phyloP scores from a whole-genome alignment of 1,140 invertebrate genomes.

The Bombus waltoni region DNA sequence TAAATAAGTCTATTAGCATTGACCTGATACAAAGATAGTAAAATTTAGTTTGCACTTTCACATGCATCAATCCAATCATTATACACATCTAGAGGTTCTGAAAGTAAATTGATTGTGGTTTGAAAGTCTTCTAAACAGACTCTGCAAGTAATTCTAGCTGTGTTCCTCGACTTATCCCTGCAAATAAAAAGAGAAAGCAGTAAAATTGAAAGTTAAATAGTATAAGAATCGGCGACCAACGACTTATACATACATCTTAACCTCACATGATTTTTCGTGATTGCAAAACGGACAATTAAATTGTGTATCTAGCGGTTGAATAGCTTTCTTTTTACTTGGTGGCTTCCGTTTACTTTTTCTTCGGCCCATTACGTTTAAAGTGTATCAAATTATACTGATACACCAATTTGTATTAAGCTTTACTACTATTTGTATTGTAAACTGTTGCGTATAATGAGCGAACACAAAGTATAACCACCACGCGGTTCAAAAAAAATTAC shows the following conservation, averaged over 20 bases:
- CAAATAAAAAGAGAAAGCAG: slow-evolving; percentile 35
- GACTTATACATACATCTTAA: slow-evolving; percentile 94
- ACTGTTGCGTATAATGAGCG: not conserved
- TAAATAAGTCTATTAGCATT: not conserved
- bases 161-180: slow-evolving; percentile 97
- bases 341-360: slow-evolving; percentile 99
- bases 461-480: not conserved
- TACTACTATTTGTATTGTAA: slow-evolving; percentile 11
- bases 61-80: slow-evolving; percentile 99
- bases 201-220: slow-evolving; percentile 12
- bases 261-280: slow-evolving; percentile 99
- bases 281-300: slow-evolving; percentile 99
- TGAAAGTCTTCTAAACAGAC: slow-evolving; percentile 99
- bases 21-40: not conserved
- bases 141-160: slow-evolving; percentile 95
- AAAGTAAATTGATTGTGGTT: slow-evolving; percentile 97
- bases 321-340: slow-evolving; percentile 96
- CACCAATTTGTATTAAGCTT: not conserved
- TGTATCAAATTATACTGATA: not conserved
- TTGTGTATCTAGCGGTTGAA: slow-evolving; percentile 96
- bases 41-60: slow-evolving; percentile 92
- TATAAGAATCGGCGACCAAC: not conserved
- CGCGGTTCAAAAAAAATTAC: slow-evolving; percentile 2
- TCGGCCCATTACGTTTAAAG: slow-evolving; percentile 90
- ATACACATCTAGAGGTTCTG: slow-evolving; percentile 99